These are phyloP conservation scores for Diorhabda elongata DNA, from an alignment of 1,140 invertebrate genomes.

Conservation along the genomic window DNA sequence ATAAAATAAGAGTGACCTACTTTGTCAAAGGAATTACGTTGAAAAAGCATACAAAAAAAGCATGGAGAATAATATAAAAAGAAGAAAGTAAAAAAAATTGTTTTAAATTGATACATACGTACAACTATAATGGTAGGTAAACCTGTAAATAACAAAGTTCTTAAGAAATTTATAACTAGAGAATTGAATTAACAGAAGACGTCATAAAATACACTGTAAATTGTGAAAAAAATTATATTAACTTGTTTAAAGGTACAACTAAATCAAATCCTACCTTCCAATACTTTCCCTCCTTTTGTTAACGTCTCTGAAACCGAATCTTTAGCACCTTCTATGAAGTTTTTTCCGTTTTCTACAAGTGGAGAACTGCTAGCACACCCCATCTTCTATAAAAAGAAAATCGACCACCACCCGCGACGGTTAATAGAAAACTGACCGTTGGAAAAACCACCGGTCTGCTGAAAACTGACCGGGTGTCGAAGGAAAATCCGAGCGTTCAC, in stretches of 20 bases:
- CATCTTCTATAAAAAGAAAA: constrained; percentile 28
- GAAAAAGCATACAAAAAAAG: too few species aligned
- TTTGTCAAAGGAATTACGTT: too few species aligned
- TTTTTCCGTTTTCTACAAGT: constrained; percentile 41
- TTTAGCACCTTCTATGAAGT: constrained; percentile 39
- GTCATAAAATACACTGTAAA: not conserved
- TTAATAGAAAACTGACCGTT: constrained; percentile 23
- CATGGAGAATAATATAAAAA: too few species aligned
- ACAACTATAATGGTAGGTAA: not conserved
- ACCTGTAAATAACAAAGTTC: not conserved
- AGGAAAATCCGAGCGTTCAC: not conserved
- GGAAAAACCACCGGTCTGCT: constrained; percentile 3
- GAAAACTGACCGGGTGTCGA: constrained; percentile 27
- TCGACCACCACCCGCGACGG: constrained; percentile 19
- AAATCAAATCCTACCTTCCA: constrained; percentile 33
- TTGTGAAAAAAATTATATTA: too few species aligned
- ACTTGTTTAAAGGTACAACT: too few species aligned
- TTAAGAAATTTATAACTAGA: not conserved
- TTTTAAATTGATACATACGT: not conserved
- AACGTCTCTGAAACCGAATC: constrained; percentile 37
- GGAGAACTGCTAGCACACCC: constrained; percentile 45
- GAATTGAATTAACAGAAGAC: not conserved
- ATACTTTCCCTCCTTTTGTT: constrained; percentile 36
- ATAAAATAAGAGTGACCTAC: too few species aligned
- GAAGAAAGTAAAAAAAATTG: too few species aligned